Evolutionary conservation across 2,797 vertebrate genomes (phyloP), one percentile per base, ranked within the genome.

Genomic region (Meda fulgida): DNA sequence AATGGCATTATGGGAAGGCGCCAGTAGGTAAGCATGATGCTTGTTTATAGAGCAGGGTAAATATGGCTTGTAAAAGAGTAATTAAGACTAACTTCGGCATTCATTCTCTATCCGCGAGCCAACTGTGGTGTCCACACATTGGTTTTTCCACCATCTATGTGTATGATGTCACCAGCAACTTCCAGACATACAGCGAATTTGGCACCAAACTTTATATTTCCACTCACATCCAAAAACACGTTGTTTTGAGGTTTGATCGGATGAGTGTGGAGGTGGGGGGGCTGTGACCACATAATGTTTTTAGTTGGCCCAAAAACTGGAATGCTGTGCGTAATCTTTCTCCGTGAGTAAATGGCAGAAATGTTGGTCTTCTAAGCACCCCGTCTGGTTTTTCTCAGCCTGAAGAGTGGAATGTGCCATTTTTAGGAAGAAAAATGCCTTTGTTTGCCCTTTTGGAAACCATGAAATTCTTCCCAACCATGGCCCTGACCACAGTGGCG

Each of bases 401-500:
- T 88, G 7, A 8, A n/a, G 84, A 72, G 34, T 60, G 86, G 86
- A 84, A 84, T 80, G 83, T 72, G 38, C 73, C 63, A 40, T 83
- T 88, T 91, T 90, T 88, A 89, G 88, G 88, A 88, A 84, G 81
- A 89, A 90, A 92, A 92, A 91, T 81, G 71, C 67, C 43, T 87
- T 78, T 88, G 81, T 86, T 88, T 87, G 85, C 76, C 84, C 19
- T 88, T 87, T 87, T 85, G 87, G 46, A 83, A 70, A 85, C 84
- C 83, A 58, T 80, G 79, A 34, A 46, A 55, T 90, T 91, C 87
- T 89, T 18, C 26, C 18, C 36, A 31, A 53, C 89, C 89, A 89
- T 89, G 87, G 77, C 91, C 89, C 87, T 51, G 88, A 92, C 92
- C 93, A 91, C 92, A 89, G 87, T 86, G 77, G n/a, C 92, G 93